Percentiles rank a stretch among this genome's conserved stretches.
Conservation (phyloP, 2,113 vertebrate genomes). For the Peromyscus polionotus region DNA sequence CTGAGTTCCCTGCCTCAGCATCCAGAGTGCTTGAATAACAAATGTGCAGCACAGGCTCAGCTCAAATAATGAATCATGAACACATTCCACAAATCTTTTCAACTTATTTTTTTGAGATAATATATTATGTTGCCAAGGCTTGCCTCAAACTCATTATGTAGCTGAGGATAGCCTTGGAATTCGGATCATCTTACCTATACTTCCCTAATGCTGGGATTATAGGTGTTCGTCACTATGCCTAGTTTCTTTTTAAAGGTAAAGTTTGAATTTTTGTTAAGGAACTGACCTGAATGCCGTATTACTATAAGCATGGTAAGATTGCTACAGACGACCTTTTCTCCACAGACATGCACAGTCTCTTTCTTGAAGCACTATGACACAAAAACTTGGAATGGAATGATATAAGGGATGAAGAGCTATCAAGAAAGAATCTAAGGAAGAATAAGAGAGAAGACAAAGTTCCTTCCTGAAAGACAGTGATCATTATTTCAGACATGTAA, state of each 20-base stretch:
- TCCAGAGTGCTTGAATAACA: neutral
- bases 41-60: too few species aligned
- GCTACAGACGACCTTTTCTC: neutral
- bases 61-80: neutral
- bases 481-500: neutral
- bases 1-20: neutral
- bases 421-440: neutral
- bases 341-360: neutral
- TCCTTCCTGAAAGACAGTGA: neutral
- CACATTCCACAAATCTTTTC: neutral
- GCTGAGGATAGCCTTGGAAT: neutral
- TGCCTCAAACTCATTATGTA: neutral
- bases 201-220: neutral
- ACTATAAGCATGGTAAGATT: rapidly evolving
- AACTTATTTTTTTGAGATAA: neutral
- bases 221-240: neutral
- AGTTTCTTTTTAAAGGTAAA: neutral
- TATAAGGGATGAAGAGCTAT: neutral
- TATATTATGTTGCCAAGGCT: neutral
- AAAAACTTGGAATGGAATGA: neutral
- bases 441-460: neutral
- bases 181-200: neutral
- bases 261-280: neutral
- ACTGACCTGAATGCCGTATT: neutral
- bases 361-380: neutral